A percentile compares a stretch with the other conserved stretches of the same genome.
These are phyloP conservation scores for Neodiprion lecontei DNA, from an alignment of 1,140 invertebrate species.

Conservation along the genomic window DNA sequence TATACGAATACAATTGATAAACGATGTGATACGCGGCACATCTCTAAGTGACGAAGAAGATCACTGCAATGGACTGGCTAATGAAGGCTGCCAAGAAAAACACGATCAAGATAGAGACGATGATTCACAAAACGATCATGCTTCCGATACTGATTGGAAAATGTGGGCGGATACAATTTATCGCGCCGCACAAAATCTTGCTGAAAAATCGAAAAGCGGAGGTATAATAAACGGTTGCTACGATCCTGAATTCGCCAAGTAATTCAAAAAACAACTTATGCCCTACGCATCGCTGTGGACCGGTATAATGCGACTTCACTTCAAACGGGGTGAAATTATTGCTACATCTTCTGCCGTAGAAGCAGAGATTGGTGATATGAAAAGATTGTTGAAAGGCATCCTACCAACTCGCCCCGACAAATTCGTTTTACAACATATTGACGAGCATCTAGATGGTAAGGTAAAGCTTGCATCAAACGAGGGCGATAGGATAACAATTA, in stretches of 20 bases:
- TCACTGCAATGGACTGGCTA: background rate
- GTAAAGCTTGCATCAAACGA: background rate
- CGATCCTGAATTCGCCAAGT: constrained; percentile 19
- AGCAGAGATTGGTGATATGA: constrained; percentile 20
- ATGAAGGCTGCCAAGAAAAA: background rate
- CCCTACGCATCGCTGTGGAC: constrained; percentile 23
- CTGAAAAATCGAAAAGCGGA: background rate
- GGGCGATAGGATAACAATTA: too few species aligned
- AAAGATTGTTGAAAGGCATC: constrained; percentile 15
- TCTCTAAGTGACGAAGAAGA: background rate
- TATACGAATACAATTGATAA: constrained; percentile 14
- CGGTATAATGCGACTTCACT: constrained; percentile 23
- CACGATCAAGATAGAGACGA: background rate
- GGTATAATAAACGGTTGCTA: constrained; percentile 18
- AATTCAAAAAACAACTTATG: constrained; percentile 22
- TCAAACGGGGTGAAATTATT: constrained; percentile 14
- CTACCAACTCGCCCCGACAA: constrained; percentile 23
- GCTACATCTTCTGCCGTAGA: constrained; percentile 27
- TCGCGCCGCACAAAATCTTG: background rate
- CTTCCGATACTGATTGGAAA: background rate
- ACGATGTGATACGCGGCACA: constrained; percentile 25
- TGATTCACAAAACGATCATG: background rate
- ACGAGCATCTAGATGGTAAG: constrained; percentile 19
- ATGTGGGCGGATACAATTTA: background rate
- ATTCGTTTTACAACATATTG: constrained; percentile 24